Evolutionary conservation across 1,140 invertebrate genomes (phyloP), one percentile per base, ranked within the genome.

Genomic region (Atta cephalotes): DNA sequence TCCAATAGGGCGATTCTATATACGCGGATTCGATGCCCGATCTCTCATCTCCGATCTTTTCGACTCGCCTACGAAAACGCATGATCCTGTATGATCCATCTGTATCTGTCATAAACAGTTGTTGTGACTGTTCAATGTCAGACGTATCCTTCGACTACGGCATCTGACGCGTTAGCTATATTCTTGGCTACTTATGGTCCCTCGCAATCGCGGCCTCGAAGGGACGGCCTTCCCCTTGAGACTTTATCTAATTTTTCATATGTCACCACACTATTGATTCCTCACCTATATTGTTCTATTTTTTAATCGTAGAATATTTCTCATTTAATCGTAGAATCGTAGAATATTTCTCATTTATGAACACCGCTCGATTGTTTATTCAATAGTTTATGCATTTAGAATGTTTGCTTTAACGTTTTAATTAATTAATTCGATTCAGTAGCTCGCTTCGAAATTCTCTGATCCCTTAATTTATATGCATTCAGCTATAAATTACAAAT

Each of bases 31-130:
- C 49, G 0, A 1, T 18, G 76, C 12, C 39, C 9, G n/a, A 45
- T n/a, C n/a, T n/a, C n/a, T n/a, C 39, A 10, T 10, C 39, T 65
- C 76, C 28, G 28, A 28, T 14, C 39, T 79, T 12, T 49, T 79
- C 60, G 77, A 79, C 62, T 65, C 25, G 39, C 25, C 28, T 35
- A n/a, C 60, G 25, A 25, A 79, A 79, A 79, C 5, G 60, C 76
- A 79, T 25, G 45, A 35, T 25, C 16, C 39, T 45, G 39, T 10
- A 45, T 10, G 39, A n/a, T 0, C 45, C 39, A 14, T 16, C 6
- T 4, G 10, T 31, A 0, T 71, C 39, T 21, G n/a, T 31, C 25
- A 10, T 25, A 45, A 65, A n/a, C 58, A 45, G 58, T 77, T 6
- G 12, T 66, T 25, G 18, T n/a, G 28, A 18, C 2, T 25, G 12